Evolutionary conservation across 2,113 vertebrate genomes (phyloP).

Genomic region (Bombycilla garrulus): DNA sequence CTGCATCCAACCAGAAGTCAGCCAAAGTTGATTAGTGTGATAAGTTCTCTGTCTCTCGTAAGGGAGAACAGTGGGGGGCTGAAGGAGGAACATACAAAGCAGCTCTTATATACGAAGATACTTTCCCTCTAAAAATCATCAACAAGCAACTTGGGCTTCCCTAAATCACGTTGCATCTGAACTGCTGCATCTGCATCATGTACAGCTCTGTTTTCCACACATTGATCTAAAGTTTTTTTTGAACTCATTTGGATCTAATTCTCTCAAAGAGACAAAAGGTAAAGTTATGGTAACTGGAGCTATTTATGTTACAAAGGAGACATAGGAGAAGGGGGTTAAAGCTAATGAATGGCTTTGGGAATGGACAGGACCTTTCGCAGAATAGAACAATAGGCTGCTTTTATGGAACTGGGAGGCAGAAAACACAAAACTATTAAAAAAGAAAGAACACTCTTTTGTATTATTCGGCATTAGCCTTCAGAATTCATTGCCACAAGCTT

Average conservation of each 20-base stretch:
- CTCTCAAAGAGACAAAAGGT: slow-evolving; percentile 23
- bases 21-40: not conserved
- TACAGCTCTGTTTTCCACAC: not conserved
- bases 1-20: not conserved
- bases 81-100: not conserved
- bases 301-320: slow-evolving; percentile 44
- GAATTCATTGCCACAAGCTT: not conserved
- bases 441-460: slow-evolving; percentile 45
- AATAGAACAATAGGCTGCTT: slow-evolving; percentile 46
- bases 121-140: not conserved
- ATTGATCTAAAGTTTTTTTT: slow-evolving; percentile 11
- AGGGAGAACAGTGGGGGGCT: not conserved
- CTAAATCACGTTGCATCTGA: not conserved
- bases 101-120: not conserved
- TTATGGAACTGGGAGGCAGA: slow-evolving; percentile 40
- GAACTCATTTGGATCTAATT: slow-evolving; percentile 40
- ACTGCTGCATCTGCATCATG: not conserved
- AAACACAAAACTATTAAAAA: slow-evolving; percentile 57
- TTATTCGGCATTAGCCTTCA: not conserved
- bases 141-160: not conserved
- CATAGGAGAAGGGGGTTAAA: slow-evolving; percentile 21
- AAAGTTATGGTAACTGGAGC: slow-evolving; percentile 49
- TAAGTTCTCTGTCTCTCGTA: not conserved
- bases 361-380: slow-evolving; percentile 52
- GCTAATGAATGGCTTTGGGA: slow-evolving; percentile 47